These are phyloP conservation scores for Lasioglossum baleicum DNA, from an alignment of 1,140 invertebrate species.

Conservation along the genomic window DNA sequence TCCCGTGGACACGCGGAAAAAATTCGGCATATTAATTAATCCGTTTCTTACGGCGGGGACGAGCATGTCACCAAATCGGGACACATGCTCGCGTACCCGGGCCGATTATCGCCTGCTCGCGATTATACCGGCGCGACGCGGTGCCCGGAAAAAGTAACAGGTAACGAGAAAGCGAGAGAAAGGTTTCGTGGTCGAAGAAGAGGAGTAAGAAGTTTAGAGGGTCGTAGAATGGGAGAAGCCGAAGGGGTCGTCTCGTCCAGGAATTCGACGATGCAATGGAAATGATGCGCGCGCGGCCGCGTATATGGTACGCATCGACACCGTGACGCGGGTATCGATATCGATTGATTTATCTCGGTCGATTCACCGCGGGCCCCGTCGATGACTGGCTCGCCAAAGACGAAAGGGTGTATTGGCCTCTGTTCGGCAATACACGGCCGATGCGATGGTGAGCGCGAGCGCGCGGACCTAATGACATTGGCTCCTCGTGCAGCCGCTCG, in stretches of 20 bases:
- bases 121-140: no score
- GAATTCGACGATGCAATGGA: slow-evolving; percentile 59
- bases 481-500: slow-evolving; percentile 48
- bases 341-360: slow-evolving; percentile 74
- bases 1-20: not conserved
- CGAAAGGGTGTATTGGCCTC: slow-evolving; percentile 42
- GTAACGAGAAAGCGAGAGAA: slow-evolving; percentile 17
- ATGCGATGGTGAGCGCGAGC: not conserved
- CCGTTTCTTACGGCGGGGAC: not conserved
- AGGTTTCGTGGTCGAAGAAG: not conserved
- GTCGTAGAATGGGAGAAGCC: not conserved
- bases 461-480: slow-evolving; percentile 61
- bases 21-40: slow-evolving; percentile 24
- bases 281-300: slow-evolving; percentile 54
- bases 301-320: slow-evolving; percentile 52
- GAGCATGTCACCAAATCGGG: slow-evolving; percentile 10
- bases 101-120: slow-evolving; percentile 19
- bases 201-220: not conserved
- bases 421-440: no score
- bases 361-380: slow-evolving; percentile 52
- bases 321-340: slow-evolving; percentile 71
- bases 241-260: slow-evolving; percentile 10
- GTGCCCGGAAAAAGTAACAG: not conserved
- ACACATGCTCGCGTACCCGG: slow-evolving; percentile 17
- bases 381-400: slow-evolving; percentile 38